Percentiles rank a stretch among this genome's conserved stretches.
Conservation (phyloP, 2,888 invertebrate species). For the Aphidoletes aphidimyza region DNA sequence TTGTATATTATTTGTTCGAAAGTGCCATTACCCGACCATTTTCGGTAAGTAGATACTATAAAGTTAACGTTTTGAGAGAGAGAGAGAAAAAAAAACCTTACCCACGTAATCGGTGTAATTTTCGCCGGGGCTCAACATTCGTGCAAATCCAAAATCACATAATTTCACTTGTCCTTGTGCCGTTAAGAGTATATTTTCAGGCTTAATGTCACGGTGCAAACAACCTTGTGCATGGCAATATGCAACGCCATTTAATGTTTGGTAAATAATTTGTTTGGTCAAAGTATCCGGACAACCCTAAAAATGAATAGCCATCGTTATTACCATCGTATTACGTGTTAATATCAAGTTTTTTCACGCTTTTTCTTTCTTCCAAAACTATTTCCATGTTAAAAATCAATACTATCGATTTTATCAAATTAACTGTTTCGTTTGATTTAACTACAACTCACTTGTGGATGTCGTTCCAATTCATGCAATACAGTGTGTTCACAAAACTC, state of each 20-base stretch:
- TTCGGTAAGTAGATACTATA: no score
- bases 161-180: constrained; percentile 93
- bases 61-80: no score
- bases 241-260: constrained; percentile 92
- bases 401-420: no score
- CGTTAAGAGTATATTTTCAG: constrained; percentile 97
- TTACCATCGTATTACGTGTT: no score
- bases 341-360: background rate
- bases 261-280: constrained; percentile 93
- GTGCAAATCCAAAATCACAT: constrained; percentile 97
- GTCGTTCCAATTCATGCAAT: constrained; percentile 93
- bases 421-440: constrained; percentile 21
- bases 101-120: constrained; percentile 97
- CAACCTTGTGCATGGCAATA: constrained; percentile 97
- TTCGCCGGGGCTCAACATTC: constrained; percentile 95
- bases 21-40: no score
- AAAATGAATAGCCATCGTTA: no score
- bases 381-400: no score
- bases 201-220: constrained; percentile 97
- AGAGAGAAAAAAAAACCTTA: background rate
- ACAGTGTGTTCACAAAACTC: constrained; percentile 99
- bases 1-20: no score
- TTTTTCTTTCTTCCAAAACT: no score
- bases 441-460: constrained; percentile 71
- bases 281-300: constrained; percentile 90